These are phyloP conservation scores for Dendroctonus valens DNA, from an alignment of 1,140 invertebrate species.

Conservation along the genomic window DNA sequence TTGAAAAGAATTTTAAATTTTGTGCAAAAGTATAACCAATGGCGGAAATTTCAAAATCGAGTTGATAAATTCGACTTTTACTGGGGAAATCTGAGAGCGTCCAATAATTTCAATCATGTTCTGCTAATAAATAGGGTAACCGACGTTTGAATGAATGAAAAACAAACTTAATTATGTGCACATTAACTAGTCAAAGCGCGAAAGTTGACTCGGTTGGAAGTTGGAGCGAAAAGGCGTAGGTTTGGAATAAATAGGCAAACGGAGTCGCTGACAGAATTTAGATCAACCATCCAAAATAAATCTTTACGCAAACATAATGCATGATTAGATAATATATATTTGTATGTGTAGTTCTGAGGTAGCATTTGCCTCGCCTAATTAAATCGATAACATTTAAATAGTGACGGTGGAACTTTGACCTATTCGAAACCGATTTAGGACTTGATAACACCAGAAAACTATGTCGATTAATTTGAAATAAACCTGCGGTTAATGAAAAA, in stretches of 20 bases:
- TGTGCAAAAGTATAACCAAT: background rate
- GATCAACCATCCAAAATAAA: background rate
- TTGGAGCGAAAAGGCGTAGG: conserved; percentile 10
- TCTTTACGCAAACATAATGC: too few species aligned
- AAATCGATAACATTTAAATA: too few species aligned
- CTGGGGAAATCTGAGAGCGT: conserved; percentile 30
- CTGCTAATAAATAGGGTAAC: conserved; percentile 30
- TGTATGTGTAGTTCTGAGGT: too few species aligned
- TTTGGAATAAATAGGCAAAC: conserved; percentile 11
- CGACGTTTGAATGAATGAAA: conserved; percentile 26
- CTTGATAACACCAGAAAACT: too few species aligned
- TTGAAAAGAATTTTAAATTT: too few species aligned
- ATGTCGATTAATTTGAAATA: too few species aligned
- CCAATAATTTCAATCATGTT: conserved; percentile 30
- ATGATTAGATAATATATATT: too few species aligned
- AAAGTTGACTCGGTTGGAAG: conserved; percentile 17
- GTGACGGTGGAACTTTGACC: too few species aligned
- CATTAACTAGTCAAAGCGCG: conserved; percentile 25
- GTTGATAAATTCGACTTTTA: conserved; percentile 14
- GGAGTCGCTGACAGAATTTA: conserved; percentile 13
- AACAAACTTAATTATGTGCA: conserved; percentile 34
- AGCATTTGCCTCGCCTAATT: too few species aligned
- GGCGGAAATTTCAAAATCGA: conserved; percentile 3
- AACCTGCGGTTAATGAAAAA: too few species aligned
- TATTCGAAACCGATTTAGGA: too few species aligned